Evolutionary conservation across 2,888 invertebrate genomes (phyloP).

Genomic region (Aporophyla lueneburgensis): DNA sequence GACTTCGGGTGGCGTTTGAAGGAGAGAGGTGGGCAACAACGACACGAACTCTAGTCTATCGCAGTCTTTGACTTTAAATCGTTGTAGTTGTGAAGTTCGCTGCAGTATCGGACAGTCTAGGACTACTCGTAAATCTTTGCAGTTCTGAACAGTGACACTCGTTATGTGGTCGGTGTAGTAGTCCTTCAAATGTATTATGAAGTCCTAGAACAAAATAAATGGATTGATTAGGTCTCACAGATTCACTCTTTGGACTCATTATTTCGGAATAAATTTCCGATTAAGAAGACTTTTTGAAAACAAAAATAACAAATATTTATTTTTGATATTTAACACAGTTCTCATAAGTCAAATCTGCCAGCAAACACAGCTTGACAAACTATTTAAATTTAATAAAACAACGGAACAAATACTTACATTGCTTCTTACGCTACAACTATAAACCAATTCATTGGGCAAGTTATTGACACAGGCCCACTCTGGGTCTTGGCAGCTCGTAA

Average conservation of each 20-base stretch:
- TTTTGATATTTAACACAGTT: not conserved
- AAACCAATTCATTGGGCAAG: constrained; percentile 80
- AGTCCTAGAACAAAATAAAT: constrained; percentile 86
- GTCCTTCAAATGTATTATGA: constrained; percentile 87
- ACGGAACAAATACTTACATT: constrained; percentile 80
- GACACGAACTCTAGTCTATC: constrained; percentile 82
- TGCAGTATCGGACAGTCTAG: constrained; percentile 87
- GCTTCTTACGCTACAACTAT: constrained; percentile 77
- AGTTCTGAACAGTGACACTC: constrained; percentile 87
- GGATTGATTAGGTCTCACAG: not conserved
- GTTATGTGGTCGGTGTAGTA: constrained; percentile 86
- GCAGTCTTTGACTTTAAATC: constrained; percentile 83
- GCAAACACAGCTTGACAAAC: not conserved
- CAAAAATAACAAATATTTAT: not conserved
- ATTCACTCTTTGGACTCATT: not conserved
- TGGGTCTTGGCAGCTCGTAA: constrained; percentile 82
- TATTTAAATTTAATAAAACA: not conserved
- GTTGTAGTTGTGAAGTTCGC: constrained; percentile 82
- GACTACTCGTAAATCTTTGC: constrained; percentile 85
- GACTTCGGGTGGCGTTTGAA: constrained; percentile 86
- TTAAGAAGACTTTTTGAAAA: not conserved
- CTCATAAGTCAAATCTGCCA: not conserved
- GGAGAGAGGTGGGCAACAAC: constrained; percentile 73
- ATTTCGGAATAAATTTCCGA: not conserved
- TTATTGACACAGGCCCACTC: constrained; percentile 87